These are phyloP conservation scores for Okamejei kenojei DNA, from an alignment of 2,797 vertebrate genomes.

Conservation along the genomic window DNA sequence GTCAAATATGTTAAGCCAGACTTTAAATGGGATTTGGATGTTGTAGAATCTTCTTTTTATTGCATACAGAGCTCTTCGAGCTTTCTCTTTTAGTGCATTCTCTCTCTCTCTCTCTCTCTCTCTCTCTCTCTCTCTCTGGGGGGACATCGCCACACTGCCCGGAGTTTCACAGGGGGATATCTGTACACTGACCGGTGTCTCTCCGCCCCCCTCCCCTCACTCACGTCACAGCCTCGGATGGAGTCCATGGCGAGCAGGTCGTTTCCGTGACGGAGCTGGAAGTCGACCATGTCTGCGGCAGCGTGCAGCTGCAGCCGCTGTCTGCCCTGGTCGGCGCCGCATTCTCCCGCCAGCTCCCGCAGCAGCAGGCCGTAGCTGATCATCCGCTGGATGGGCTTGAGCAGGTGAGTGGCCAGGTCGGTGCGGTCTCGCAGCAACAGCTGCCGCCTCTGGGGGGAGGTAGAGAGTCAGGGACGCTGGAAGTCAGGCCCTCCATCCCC, in stretches of 20 bases:
- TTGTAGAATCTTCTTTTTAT: too few species aligned
- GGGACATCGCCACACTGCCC: not conserved
- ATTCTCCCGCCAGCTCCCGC: constrained; percentile 71
- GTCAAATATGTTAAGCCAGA: too few species aligned
- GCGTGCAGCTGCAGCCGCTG: constrained; percentile 58
- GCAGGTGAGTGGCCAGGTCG: constrained; percentile 64
- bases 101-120: not conserved
- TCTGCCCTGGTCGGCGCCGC: constrained; percentile 58
- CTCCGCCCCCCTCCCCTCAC: constrained; percentile 38
- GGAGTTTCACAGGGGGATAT: not conserved
- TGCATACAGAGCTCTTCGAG: too few species aligned
- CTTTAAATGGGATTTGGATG: too few species aligned
- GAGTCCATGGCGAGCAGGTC: constrained; percentile 80
- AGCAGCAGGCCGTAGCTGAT: constrained; percentile 71
- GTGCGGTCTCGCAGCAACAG: constrained; percentile 47
- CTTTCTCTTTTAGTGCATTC: too few species aligned
- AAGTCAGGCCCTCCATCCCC: too few species aligned
- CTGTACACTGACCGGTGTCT: not conserved
- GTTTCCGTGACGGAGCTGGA: constrained; percentile 70
- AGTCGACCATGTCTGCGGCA: constrained; percentile 69
- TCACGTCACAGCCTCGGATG: constrained; percentile 81
- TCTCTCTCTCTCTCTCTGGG: not conserved
- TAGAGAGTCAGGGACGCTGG: too few species aligned
- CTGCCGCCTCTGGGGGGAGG: constrained; percentile 39
- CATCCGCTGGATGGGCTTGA: constrained; percentile 69